Evolutionary conservation across 2,888 invertebrate species (phyloP), one percentile per base, ranked within the genome.

Genomic region (Ligdia adustata): DNA sequence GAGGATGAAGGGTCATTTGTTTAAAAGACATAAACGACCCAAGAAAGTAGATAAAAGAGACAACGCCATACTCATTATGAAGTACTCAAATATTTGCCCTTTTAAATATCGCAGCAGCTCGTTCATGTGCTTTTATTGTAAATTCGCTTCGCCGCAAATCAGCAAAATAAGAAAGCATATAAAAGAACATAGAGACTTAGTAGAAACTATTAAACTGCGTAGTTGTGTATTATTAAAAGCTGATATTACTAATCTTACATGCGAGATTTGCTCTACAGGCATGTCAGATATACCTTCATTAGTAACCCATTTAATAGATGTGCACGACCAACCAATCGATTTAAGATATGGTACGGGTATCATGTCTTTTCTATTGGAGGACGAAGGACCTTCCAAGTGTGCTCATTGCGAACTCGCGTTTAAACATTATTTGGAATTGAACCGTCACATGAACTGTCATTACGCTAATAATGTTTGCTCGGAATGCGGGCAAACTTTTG

Each of bases 391-490:
- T n/a, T 49, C 28, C 20, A 40, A 44, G 22, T 54, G 54, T 16
- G 44, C 41, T 9, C 20, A 38, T 6, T 51, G 54, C 16, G 28
- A 24, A 12, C 33, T 41, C 2, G 11, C 3, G 1, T 54, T 50
- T 11, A 37, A 41, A 9, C 43, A 37, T n/a, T 54, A 43, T 14
- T 33, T 39, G 5, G 49, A 41, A 16, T 26, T 47, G 9, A 49
- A 54, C 16, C 32, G 41, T 1, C 50, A 54, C n/a, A 50, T 54
- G 54, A 54, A 54, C 6, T 34, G 11, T 2, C 54, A 54, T 33
- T 50, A 44, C 20, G 33, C 50, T 5, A 24, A 47, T 12, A 28
- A 16, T 9, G 22, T 40, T 1, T 54, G 54, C 15, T 22, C 31
- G 2, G 5, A 28, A 3, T 54, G 54, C 13, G 47, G 46, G 2